Evolutionary conservation across 2,797 vertebrate species (phyloP).

Genomic region (Aphelocoma californica): DNA sequence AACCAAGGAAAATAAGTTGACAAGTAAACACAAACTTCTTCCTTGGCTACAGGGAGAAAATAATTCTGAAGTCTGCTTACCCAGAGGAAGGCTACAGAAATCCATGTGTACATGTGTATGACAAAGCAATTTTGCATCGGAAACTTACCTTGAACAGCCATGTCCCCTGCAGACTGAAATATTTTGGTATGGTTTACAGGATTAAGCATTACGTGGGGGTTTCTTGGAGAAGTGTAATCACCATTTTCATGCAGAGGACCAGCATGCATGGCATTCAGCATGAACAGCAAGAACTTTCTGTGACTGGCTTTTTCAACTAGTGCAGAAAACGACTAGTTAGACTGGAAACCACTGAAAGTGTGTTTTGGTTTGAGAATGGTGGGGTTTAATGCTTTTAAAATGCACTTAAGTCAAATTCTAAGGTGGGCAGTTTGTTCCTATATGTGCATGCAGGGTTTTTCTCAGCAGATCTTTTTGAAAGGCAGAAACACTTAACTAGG

Average conservation of each 20-base stretch:
- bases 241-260: neutral
- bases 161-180: neutral
- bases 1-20: neutral
- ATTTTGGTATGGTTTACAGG: neutral
- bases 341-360: neutral
- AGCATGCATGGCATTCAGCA: neutral
- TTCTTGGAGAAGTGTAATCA: neutral
- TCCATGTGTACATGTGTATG: neutral
- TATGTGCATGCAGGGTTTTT: neutral
- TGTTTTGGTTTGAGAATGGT: neutral
- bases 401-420: neutral
- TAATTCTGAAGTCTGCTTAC: neutral
- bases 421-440: neutral
- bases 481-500: neutral
- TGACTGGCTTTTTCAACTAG: neutral
- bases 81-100: neutral
- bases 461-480: neutral
- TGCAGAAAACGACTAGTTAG: neutral
- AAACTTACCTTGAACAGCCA: neutral
- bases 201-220: neutral
- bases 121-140: neutral
- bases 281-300: neutral
- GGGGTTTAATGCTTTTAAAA: neutral
- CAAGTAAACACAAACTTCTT: neutral
- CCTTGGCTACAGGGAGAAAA: neutral